A percentile compares a stretch with the other conserved stretches of the same genome.
Conservation (phyloP, 1,140 invertebrate species). For the Monochamus saltuarius region DNA sequence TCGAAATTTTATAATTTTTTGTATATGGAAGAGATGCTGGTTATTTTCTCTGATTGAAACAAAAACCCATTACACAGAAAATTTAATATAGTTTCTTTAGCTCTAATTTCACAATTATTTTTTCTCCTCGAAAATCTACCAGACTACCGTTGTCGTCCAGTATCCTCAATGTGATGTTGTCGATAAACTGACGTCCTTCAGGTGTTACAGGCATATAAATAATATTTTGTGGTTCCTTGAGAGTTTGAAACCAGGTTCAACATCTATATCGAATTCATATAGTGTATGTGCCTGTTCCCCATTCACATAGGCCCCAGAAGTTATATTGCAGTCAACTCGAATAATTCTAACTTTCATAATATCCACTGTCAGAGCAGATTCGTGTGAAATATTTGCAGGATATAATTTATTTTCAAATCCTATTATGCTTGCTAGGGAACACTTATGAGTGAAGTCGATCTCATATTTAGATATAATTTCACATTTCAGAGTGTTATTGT, state of each 20-base stretch:
- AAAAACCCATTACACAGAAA: too few species aligned
- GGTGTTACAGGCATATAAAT: slow-evolving; percentile 19
- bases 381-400: slow-evolving; percentile 1
- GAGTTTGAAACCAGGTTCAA: slow-evolving; percentile 17
- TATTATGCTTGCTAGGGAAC: neutral
- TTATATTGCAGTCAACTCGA: slow-evolving; percentile 16
- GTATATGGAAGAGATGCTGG: too few species aligned
- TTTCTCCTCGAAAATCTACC: slow-evolving; percentile 7
- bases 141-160: neutral
- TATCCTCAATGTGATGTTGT: slow-evolving; percentile 10
- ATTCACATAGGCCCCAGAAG: slow-evolving; percentile 16
- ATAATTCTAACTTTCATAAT: slow-evolving; percentile 24
- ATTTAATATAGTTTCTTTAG: slow-evolving; percentile 6
- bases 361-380: slow-evolving; percentile 13
- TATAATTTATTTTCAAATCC: slow-evolving; percentile 12
- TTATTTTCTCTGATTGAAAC: too few species aligned
- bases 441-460: slow-evolving; percentile 7
- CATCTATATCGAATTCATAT: slow-evolving; percentile 17
- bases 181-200: slow-evolving; percentile 11
- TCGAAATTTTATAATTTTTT: too few species aligned
- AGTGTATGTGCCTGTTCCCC: slow-evolving; percentile 9
- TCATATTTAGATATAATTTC: slow-evolving; percentile 16
- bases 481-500: slow-evolving; percentile 23
- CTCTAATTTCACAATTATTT: slow-evolving; percentile 11
- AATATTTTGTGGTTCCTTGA: slow-evolving; percentile 18